Evolutionary conservation across 2,888 invertebrate species (phyloP), one percentile per base, ranked within the genome.

Genomic region (Thera obeliscata): DNA sequence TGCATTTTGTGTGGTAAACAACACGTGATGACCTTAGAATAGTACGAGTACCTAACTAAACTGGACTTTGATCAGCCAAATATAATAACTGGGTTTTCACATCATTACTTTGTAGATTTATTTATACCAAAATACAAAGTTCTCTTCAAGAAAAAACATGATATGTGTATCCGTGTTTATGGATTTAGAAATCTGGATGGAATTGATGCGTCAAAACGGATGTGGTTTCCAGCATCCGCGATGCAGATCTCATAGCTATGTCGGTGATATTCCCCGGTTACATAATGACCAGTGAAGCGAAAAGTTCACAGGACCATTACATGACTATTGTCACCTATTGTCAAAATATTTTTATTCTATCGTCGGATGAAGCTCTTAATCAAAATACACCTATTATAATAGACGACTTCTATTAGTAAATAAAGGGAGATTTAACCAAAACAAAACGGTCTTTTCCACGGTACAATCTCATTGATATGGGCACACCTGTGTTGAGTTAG

Each of bases 331-430:
- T 82, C 80, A 83, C 61, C 71, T 73, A 72, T 80, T 84, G 74
- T 82, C 80, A 83, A 84, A 87, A 89, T 85, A 88, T 87, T 86
- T 84, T 84, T 84, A 79, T 78, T 80, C 80, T 83, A 84, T 80
- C 80, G 76, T 77, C 74, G 72, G 80, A 82, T 84, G 81, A 78
- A 74, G 76, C 70, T 73, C 71, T 70, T 75, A 82, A 86, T 82
- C 87, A 87, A 84, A 90, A 90, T 87, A 88, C 73, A 61, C 82
- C 83, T 85, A 87, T 86, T 76, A 82, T 78, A 78, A 80, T 86
- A 87, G 81, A 70, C 81, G 78, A 81, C 76, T 75, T 78, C 73
- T 87, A 83, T 91, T 91, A 85, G 87, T 90, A 90, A 89, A 90
- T 86, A 81, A 78, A 81, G 75, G 74, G 72, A 79, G 82, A 80